These are phyloP conservation scores for Leptodactylus fallax DNA, from an alignment of 2,797 vertebrate species.

Conservation along the genomic window DNA sequence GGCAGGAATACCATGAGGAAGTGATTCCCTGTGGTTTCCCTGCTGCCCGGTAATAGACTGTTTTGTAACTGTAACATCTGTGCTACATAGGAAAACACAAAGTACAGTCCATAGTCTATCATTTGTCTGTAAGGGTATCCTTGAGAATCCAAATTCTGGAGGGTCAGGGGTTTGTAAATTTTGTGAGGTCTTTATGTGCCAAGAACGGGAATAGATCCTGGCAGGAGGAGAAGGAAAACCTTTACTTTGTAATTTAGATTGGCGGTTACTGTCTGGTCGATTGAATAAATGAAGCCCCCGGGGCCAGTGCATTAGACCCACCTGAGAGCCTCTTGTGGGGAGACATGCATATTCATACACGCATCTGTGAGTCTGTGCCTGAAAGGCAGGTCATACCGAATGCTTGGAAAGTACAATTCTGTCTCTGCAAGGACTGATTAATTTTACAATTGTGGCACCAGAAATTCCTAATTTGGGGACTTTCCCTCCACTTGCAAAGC, in stretches of 20 bases:
- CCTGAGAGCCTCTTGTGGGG: neutral
- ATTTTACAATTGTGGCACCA: no score
- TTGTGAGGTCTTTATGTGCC: neutral
- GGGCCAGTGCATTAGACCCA: neutral
- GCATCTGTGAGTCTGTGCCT: neutral
- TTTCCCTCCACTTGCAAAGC: no score
- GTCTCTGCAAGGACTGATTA: neutral
- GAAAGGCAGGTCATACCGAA: neutral
- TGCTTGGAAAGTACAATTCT: neutral
- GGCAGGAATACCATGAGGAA: no score
- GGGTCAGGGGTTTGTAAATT: neutral
- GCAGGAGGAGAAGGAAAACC: constrained; percentile 1
- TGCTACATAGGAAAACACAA: neutral
- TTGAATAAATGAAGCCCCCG: neutral
- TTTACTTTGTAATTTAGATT: neutral
- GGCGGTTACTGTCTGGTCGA: neutral
- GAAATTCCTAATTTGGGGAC: no score
- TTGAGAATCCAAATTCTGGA: neutral
- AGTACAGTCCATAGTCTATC: neutral
- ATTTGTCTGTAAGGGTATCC: neutral
- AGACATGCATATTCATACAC: neutral
- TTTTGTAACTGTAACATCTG: neutral
- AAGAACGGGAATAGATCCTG: neutral
- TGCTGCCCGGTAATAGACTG: neutral
- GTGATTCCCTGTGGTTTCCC: neutral